Conservation (phyloP, 2,113 vertebrate genomes). For the Poeciliopsis retropinna region DNA sequence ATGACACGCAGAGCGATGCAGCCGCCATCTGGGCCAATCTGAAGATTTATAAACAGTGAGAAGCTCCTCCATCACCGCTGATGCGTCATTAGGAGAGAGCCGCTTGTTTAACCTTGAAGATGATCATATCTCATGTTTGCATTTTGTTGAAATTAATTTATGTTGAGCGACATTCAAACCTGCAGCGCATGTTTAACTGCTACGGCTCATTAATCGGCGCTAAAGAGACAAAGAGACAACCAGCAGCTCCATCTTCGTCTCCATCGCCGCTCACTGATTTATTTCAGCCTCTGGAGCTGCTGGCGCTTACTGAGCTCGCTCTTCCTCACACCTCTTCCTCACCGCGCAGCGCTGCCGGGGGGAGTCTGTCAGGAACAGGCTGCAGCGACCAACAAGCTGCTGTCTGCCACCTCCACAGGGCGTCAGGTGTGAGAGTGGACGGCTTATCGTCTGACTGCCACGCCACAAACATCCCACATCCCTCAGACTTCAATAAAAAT, state of each 20-base stretch:
- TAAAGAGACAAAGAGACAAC: neutral
- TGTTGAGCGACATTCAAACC: neutral
- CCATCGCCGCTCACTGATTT: neutral
- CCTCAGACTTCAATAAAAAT: no score
- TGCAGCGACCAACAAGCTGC: no score
- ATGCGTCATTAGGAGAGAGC: neutral
- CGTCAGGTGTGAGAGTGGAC: conserved; percentile 61
- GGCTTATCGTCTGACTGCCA: conserved; percentile 20
- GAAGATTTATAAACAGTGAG: neutral
- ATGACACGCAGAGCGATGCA: neutral
- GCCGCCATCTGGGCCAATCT: neutral
- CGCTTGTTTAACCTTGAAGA: neutral
- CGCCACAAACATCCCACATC: no score
- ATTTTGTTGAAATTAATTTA: neutral
- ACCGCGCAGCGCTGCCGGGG: neutral
- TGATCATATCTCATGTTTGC: neutral
- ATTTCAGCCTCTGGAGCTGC: neutral
- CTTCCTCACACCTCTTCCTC: neutral
- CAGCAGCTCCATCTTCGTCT: neutral
- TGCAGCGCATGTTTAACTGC: neutral
- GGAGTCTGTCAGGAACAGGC: neutral
- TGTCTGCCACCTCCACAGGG: neutral
- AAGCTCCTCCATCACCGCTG: neutral
- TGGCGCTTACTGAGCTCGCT: neutral
- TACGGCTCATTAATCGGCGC: neutral